phyloP scores from a whole-genome alignment of 2,888 invertebrate species.

The Morpho achilles region DNA sequence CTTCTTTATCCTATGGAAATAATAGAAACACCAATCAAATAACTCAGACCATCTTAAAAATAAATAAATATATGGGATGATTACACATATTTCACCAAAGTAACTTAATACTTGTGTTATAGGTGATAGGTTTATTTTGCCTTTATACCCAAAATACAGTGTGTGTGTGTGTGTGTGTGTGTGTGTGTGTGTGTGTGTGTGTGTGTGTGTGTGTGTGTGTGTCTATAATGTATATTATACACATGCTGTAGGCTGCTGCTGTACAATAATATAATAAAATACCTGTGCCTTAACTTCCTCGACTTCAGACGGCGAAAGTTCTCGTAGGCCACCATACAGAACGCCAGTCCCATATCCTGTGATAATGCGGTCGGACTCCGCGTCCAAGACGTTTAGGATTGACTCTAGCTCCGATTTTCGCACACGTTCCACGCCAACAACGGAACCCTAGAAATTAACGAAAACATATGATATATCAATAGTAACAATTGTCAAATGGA shows the following conservation, averaged over 20 bases:
- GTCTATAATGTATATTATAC: no score
- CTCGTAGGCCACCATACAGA: slow-evolving; percentile 64
- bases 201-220: no score
- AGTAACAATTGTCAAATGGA: no score
- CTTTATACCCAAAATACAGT: no score
- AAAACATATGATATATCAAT: no score
- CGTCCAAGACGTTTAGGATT: slow-evolving; percentile 59
- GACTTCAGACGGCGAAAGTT: slow-evolving; percentile 25
- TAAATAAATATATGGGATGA: not conserved
- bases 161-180: no score
- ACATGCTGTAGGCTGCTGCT: no score
- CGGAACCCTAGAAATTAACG: slow-evolving; percentile 32
- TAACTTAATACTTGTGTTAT: no score
- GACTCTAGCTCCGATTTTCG: slow-evolving; percentile 62
- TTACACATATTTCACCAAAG: not conserved
- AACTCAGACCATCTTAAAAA: slow-evolving; percentile 38
- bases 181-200: no score
- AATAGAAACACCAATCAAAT: no score
- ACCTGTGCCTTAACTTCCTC: slow-evolving; percentile 6
- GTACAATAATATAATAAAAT: no score
- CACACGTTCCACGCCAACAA: slow-evolving; percentile 47
- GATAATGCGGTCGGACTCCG: slow-evolving; percentile 64
- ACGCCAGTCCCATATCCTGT: slow-evolving; percentile 57
- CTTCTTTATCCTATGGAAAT: slow-evolving; percentile 32
- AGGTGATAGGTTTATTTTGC: not conserved